Percentiles rank a stretch among this genome's conserved stretches.
Evolutionary conservation across 1,140 invertebrate species (phyloP).

Genomic region (Sycophaga agraensis): DNA sequence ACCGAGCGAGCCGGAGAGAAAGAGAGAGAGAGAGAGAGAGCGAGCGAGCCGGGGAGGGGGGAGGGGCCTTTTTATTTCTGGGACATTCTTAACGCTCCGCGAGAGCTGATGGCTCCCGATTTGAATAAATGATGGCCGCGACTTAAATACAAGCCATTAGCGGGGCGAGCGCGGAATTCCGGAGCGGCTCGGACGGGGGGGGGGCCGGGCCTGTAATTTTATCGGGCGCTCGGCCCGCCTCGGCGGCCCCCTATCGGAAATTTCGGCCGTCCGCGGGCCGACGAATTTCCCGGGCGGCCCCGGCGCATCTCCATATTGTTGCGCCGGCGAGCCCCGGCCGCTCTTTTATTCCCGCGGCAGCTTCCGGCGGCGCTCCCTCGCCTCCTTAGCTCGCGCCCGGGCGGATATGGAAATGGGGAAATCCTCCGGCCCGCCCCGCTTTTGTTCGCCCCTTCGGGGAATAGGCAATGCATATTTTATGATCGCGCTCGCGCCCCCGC

Average conservation of each 20-base stretch:
- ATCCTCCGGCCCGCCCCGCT: constrained; percentile 31
- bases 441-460: constrained; percentile 39
- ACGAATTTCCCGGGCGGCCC: not conserved
- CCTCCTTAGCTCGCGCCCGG: too few relatives aligned
- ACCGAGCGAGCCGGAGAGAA: too few relatives aligned
- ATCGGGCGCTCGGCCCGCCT: too few relatives aligned
- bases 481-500: constrained; percentile 24
- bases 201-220: too few relatives aligned
- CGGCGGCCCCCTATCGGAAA: constrained; percentile 28
- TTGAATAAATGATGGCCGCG: constrained; percentile 51
- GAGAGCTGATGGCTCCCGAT: constrained; percentile 38
- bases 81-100: constrained; percentile 22
- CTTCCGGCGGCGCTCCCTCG: too few relatives aligned
- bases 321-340: not conserved
- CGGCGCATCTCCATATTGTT: not conserved
- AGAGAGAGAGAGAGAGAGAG: too few relatives aligned
- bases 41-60: not conserved
- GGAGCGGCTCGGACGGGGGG: too few relatives aligned
- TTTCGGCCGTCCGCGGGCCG: not conserved
- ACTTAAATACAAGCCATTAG: constrained; percentile 50
- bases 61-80: constrained; percentile 15
- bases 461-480: constrained; percentile 55
- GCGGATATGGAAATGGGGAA: constrained; percentile 47
- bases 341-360: not conserved
- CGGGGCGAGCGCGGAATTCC: constrained; percentile 34